A percentile compares a stretch with the other conserved stretches of the same genome.
phyloP scores from a whole-genome alignment of 2,113 vertebrate genomes.

The Cepphus grylle region DNA sequence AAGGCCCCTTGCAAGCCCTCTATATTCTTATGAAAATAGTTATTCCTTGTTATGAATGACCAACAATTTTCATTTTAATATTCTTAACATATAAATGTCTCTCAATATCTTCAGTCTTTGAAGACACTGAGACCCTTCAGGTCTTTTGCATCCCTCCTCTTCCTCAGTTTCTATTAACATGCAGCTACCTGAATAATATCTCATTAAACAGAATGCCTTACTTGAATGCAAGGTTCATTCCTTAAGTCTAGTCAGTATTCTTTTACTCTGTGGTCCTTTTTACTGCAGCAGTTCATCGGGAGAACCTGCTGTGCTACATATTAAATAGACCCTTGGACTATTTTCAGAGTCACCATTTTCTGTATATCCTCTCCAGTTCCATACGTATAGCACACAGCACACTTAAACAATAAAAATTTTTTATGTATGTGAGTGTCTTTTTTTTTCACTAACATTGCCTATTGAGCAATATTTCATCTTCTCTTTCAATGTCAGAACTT shows the following conservation, averaged over 20 bases:
- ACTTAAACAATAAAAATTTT: background rate
- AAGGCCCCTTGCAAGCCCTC: background rate
- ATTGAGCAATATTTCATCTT: background rate
- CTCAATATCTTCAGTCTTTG: background rate
- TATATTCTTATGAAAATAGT: background rate
- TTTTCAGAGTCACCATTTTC: background rate
- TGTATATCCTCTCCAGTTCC: rapidly evolving
- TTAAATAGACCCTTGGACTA: background rate
- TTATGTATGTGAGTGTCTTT: background rate
- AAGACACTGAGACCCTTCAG: background rate
- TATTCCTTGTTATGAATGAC: background rate
- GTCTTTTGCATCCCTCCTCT: background rate
- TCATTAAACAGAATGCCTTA: background rate
- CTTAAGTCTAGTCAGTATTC: background rate
- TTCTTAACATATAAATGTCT: background rate
- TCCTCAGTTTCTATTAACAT: background rate
- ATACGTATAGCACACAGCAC: background rate
- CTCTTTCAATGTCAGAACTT: background rate
- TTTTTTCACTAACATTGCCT: background rate
- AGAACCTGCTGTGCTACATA: background rate
- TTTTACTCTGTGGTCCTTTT: background rate
- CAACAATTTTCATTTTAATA: background rate
- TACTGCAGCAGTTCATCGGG: background rate
- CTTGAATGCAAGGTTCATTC: background rate
- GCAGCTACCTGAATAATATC: background rate